Conservation (phyloP, 1,140 invertebrate genomes). For the Eurosta solidaginis region DNA sequence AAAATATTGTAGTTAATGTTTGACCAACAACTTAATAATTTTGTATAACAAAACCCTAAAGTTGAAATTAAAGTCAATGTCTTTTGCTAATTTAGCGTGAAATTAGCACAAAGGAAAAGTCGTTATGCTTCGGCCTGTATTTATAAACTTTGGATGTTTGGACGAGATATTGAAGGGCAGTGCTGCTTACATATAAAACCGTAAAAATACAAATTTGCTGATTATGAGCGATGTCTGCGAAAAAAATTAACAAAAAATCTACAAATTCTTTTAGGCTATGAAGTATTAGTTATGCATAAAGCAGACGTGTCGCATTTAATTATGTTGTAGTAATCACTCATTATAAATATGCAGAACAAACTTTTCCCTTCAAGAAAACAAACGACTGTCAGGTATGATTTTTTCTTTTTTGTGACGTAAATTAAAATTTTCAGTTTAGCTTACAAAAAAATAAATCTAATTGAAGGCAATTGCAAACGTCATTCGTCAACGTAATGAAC, state of each 20-base stretch:
- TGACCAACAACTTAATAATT: neutral
- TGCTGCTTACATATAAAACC: neutral
- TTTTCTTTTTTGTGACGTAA: neutral
- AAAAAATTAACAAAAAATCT: too few species aligned
- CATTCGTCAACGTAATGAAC: too few species aligned
- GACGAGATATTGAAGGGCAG: neutral
- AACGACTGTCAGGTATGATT: neutral
- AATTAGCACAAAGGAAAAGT: neutral
- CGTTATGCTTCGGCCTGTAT: neutral
- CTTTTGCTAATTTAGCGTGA: conserved; percentile 8
- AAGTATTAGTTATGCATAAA: too few species aligned
- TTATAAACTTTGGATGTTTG: neutral
- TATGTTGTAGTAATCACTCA: too few species aligned
- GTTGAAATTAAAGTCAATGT: neutral
- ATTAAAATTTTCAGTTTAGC: neutral
- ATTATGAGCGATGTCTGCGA: too few species aligned
- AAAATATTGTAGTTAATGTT: neutral
- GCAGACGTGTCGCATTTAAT: too few species aligned
- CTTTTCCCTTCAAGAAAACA: too few species aligned
- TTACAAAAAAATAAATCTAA: neutral
- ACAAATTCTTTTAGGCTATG: too few species aligned
- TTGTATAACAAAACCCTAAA: neutral
- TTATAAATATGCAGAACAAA: too few species aligned
- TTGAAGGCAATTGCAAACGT: neutral
- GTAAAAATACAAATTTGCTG: too few species aligned